These are phyloP conservation scores for Calliopum simillimum DNA, from an alignment of 2,888 invertebrate genomes.

Conservation along the genomic window DNA sequence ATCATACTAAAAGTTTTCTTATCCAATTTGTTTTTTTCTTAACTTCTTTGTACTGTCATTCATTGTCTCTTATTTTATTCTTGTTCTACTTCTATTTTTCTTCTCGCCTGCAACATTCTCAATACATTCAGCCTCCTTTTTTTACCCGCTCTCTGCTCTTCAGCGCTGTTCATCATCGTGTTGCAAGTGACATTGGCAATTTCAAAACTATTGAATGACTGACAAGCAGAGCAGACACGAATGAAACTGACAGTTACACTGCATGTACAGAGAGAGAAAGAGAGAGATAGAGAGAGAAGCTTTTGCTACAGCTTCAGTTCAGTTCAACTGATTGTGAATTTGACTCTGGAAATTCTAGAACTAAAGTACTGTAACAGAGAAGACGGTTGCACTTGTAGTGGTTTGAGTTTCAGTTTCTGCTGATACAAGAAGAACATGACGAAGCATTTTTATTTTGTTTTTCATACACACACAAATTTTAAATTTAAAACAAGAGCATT, in stretches of 20 bases:
- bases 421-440: too few relatives aligned
- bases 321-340: slow-evolving; percentile 5
- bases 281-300: too few relatives aligned
- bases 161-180: slow-evolving; percentile 37
- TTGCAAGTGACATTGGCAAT: slow-evolving; percentile 64
- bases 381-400: slow-evolving; percentile 40
- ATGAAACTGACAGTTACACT: slow-evolving; percentile 59
- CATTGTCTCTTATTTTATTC: slow-evolving; percentile 29
- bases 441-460: too few relatives aligned
- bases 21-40: background rate
- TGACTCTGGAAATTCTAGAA: slow-evolving; percentile 1
- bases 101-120: background rate
- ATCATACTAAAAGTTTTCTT: slow-evolving; percentile 20
- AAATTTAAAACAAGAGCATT: too few relatives aligned
- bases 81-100: slow-evolving; percentile 15
- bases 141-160: slow-evolving; percentile 15
- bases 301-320: slow-evolving; percentile 35
- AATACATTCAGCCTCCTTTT: slow-evolving; percentile 31
- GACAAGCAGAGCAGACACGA: slow-evolving; percentile 64
- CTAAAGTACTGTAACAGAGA: slow-evolving; percentile 7
- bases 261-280: background rate
- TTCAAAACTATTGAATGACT: slow-evolving; percentile 64
- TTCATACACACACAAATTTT: too few relatives aligned
- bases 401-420: background rate
- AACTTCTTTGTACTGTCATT: slow-evolving; percentile 2